phyloP scores from a whole-genome alignment of 2,888 invertebrate species.

The Neoascia interrupta region DNA sequence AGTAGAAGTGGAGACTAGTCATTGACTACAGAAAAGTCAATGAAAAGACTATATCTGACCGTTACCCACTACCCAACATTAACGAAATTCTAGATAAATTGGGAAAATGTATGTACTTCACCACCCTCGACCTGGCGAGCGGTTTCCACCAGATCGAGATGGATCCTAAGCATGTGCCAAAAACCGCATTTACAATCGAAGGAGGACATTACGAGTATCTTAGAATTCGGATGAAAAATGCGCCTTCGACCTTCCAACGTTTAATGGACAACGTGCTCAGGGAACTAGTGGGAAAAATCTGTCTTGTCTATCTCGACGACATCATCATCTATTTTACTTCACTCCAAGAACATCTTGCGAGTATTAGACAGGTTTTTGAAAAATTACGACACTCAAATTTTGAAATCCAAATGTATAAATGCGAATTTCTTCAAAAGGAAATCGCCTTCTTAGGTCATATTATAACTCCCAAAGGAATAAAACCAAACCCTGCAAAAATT shows the following conservation, averaged over 20 bases:
- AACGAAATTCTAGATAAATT: too few relatives aligned
- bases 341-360: slow-evolving; percentile 71
- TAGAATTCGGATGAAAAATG: background rate
- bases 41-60: background rate
- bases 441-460: slow-evolving; percentile 73
- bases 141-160: too few relatives aligned
- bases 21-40: slow-evolving; percentile 8
- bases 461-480: slow-evolving; percentile 63
- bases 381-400: slow-evolving; percentile 45
- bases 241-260: slow-evolving; percentile 6
- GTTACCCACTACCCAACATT: background rate
- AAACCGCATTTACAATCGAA: slow-evolving; percentile 4
- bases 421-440: slow-evolving; percentile 57
- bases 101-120: too few relatives aligned
- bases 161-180: background rate
- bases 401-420: slow-evolving; percentile 70
- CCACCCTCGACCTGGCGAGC: too few relatives aligned
- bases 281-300: background rate
- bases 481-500: slow-evolving; percentile 71
- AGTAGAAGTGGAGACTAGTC: slow-evolving; percentile 53
- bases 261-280: slow-evolving; percentile 1
- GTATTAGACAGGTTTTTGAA: background rate
- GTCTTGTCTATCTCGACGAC: slow-evolving; percentile 15
- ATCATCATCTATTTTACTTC: slow-evolving; percentile 71
- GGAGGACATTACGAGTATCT: slow-evolving; percentile 5